Evolutionary conservation across 2,797 vertebrate genomes (phyloP), one percentile per base, ranked within the genome.

Genomic region (Heliangelus exortis): DNA sequence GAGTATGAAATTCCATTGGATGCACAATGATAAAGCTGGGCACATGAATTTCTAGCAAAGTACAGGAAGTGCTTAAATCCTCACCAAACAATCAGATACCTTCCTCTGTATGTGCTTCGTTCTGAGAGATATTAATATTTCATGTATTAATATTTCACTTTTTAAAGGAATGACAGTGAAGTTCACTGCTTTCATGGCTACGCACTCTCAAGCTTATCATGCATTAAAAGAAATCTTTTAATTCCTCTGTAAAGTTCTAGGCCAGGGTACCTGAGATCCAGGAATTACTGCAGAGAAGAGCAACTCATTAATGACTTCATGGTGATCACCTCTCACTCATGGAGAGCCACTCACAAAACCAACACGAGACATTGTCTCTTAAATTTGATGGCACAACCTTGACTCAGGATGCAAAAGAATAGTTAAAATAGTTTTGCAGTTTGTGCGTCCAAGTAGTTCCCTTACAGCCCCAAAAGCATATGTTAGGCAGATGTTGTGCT

Each of bases 401-500:
- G 63, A 71, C 19, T 66, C 34, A 67, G 63, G 63, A 92, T 71
- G 74, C 50, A 89, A 74, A 90, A 92, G 29, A 80, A 91, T 73
- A 90, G 83, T 76, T 88, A 76, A 79, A 94, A 95, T 91, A 88
- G 41, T 83, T 93, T 84, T 83, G 45, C 50, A 82, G 84, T 57
- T 48, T 79, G n/a, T 65, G 34, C 33, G 94, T 96, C 76, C 71
- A 92, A 85, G 67, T 26, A 78, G 41, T 71, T 65, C 73, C 74
- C 92, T 90, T 91, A 69, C 54, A 92, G 58, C 83, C 16, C 11
- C 54, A 78, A 73, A 89, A 84, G 13, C 92, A 88, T 95, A 59
- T 92, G 94, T 45, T 71, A 50, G 71, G 45, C 95, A 97, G 93
- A 95, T 97, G 95, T 83, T 93, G 28, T 43, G 10, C 61, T 76